Conservation (phyloP, 1,140 invertebrate species). For the honey bee (Apis mellifera) region Amel_HAv3.1 CM009932.2:9994501-9995000, state of each 20-base stretch:
- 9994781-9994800: too few relatives aligned
- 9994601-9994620: slow-evolving; percentile 48
- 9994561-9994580: slow-evolving; percentile 55
- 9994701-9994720: neutral
- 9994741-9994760: neutral
- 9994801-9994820: too few relatives aligned
- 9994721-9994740: neutral
- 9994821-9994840: neutral
- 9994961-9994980: too few relatives aligned
- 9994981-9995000: too few relatives aligned
- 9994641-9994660: slow-evolving; percentile 64
- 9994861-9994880: neutral
- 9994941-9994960: slow-evolving; percentile 1
- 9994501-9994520: slow-evolving; percentile 52
- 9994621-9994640: slow-evolving; percentile 61
- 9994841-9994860: neutral
- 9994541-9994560: slow-evolving; percentile 55
- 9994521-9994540: slow-evolving; percentile 52
- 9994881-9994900: neutral
- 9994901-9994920: neutral
- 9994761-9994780: neutral
- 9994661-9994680: slow-evolving; percentile 63
- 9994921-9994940: neutral
- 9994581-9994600: slow-evolving; percentile 58
- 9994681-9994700: slow-evolving; percentile 22